Base-by-base conservation (phyloP, 1,140 invertebrate species). In the Araneus ventricosus region DNA sequence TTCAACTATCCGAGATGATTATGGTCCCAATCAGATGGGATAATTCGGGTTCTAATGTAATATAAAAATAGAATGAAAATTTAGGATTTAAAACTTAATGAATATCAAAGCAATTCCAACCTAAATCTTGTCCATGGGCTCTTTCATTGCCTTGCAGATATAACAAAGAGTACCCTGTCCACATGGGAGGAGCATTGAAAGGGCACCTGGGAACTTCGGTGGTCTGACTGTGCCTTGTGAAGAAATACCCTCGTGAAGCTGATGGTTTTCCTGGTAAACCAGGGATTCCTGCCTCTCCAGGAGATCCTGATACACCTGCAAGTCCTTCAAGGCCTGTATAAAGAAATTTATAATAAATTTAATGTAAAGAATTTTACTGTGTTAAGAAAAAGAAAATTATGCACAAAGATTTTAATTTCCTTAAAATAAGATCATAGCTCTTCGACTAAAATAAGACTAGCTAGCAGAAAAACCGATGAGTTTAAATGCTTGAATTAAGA, bases 111-210 rank as follows among this genome's bases (percentile, higher is more conserved):
- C 6, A 8, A 14, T 8, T 94, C 94, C 96, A 96, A 97, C 98
- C 99, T 94, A 99, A 96, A 96, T 99, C 99, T 96, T 99, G 99
- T 82, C 98, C 98, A 95, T 98, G 97, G 0, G 99, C 97, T 95
- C 97, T 97, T 94, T 97, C 97, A 95, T 99, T 98, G 82, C 98
- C 99, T 95, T 98, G 97, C 86, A 99, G 97, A 95, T 99, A 98
- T 0, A 99, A 96, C 1, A 99, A 96, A 24, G 99, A 99, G 95
- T 98, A 99, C 90, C 99, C 99, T 94, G 98, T 97, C 99, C 99
- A 99, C 90, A 99, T 95, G 95, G 97, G 97, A 1, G 96, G 96
- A 0, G 98, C 98, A 92, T 98, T 97, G 75, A 94, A 95, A 0
- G 99, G 99, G 96, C 99, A 99, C 30, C 96, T 94, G 0, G 99